Evolutionary conservation across 2,113 vertebrate species (phyloP), one percentile per base, ranked within the genome.

Genomic region (Baryphthengus martii): DNA sequence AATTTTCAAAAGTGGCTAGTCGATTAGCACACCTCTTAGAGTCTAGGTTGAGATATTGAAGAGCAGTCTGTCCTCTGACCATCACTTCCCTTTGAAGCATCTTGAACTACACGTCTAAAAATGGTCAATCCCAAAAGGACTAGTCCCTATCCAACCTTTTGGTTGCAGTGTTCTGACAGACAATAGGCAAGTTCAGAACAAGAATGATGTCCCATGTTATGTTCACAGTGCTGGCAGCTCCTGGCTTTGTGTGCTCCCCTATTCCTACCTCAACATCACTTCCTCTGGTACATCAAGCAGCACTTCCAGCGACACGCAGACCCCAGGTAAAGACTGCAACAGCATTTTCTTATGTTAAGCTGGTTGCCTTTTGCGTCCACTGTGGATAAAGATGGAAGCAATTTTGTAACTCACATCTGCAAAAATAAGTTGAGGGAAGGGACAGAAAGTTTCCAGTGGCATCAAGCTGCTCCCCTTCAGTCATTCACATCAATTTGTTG

Each of bases 201-300:
- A 68, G 49, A 91, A 20, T 83, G 28, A 96, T 26, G 31, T 74
- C 39, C 18, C 21, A 56, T 87, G 95, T 93, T 95, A 44, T 67
- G 44, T 95, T 86, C 49, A 71, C 81, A 99, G 99, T 98, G 98
- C 93, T 99, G 99, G 99, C 99, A 99, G 56, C 98, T 99, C 95
- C 94, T 99, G 96, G 99, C 99, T 82, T 96, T 99, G 87, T 99
- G 98, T 53, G 98, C 98, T 82, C 98, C 99, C 87, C 97, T 99
- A 3, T 99, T 99, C 87, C 98, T 99, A 62, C 99, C 99, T 85
- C 99, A 99, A 17, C 98, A 99, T 85, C 99, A 98, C 91, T 98
- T 99, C 96, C 98, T 99, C 42, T 99, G 99, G 99, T 99, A 99
- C 91, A 86, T 99, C 85, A 98, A 98, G 79, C 98, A 98, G 94